phyloP scores from a whole-genome alignment of 2,797 vertebrate genomes.

The Apogon hyalosoma region DNA sequence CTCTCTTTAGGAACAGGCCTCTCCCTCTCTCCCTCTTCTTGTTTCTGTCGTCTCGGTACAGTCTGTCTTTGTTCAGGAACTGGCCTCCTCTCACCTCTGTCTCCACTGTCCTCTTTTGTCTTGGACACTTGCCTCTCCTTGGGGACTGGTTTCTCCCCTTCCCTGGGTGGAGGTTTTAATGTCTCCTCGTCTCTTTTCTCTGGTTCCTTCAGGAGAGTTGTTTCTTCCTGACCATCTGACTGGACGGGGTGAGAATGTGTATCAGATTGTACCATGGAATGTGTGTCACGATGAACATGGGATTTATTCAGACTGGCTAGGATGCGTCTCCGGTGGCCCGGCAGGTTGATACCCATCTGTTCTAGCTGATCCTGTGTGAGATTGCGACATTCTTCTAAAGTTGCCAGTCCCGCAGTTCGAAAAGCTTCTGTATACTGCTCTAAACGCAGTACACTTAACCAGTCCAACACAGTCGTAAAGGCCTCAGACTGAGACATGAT shows the following conservation, averaged over 20 bases:
- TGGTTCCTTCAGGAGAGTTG: background rate
- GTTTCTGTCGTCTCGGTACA: constrained; percentile 16
- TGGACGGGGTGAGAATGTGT: constrained; percentile 47
- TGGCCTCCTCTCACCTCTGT: constrained; percentile 21
- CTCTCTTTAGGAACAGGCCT: constrained; percentile 88
- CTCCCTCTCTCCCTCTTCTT: constrained; percentile 30
- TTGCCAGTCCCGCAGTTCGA: constrained; percentile 72
- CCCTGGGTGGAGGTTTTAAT: constrained; percentile 29
- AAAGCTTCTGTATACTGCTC: constrained; percentile 90
- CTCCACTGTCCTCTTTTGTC: constrained; percentile 36
- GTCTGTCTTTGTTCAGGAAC: constrained; percentile 34
- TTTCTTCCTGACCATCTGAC: constrained; percentile 21
- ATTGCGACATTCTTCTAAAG: constrained; percentile 83
- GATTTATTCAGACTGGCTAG: constrained; percentile 89
- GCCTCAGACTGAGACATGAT: constrained; percentile 69
- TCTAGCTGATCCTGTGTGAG: constrained; percentile 83
- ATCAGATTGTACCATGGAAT: constrained; percentile 6
- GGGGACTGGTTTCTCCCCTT: constrained; percentile 60
- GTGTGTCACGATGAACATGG: constrained; percentile 24
- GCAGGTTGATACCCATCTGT: constrained; percentile 86
- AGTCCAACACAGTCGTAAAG: constrained; percentile 78
- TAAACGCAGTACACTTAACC: constrained; percentile 88
- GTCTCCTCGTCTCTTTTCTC: constrained; percentile 26
- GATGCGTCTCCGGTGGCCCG: constrained; percentile 92
- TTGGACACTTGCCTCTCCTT: constrained; percentile 51